Conservation (phyloP, 2,113 vertebrate genomes). For the Epinephelus cyanopodus region DNA sequence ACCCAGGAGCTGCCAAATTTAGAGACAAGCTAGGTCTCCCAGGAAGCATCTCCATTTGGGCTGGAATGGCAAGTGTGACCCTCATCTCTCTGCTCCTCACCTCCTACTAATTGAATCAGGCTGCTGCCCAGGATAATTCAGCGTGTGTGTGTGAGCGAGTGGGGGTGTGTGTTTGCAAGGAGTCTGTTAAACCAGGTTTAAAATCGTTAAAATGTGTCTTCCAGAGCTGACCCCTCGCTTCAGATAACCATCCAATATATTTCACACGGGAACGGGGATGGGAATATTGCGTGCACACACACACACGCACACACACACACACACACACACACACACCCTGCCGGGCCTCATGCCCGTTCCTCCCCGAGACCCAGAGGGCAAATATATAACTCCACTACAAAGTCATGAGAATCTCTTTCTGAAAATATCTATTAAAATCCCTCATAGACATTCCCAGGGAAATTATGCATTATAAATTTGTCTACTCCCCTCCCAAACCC, state of each 20-base stretch:
- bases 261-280: not conserved
- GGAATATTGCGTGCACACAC: not conserved
- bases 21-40: constrained; percentile 73
- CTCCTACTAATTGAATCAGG: constrained; percentile 84
- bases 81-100: constrained; percentile 82
- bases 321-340: not conserved
- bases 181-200: constrained; percentile 65
- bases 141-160: constrained; percentile 1
- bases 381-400: constrained; percentile 48
- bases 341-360: not conserved
- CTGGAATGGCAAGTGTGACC: constrained; percentile 80
- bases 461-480: constrained; percentile 70
- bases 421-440: constrained; percentile 59
- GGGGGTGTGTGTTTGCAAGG: constrained; percentile 10
- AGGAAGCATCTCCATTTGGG: constrained; percentile 80
- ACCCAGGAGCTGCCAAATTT: constrained; percentile 81
- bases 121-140: constrained; percentile 71
- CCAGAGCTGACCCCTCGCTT: constrained; percentile 25
- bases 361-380: constrained; percentile 18
- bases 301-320: too few relatives aligned
- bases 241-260: constrained; percentile 43
- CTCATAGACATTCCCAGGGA: constrained; percentile 64
- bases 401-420: constrained; percentile 55
- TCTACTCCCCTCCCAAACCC: constrained; percentile 22
- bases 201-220: constrained; percentile 56